phyloP scores from a whole-genome alignment of 64 coral and sea anemone genomes.

The Hydrozoanthus tunicans region DNA sequence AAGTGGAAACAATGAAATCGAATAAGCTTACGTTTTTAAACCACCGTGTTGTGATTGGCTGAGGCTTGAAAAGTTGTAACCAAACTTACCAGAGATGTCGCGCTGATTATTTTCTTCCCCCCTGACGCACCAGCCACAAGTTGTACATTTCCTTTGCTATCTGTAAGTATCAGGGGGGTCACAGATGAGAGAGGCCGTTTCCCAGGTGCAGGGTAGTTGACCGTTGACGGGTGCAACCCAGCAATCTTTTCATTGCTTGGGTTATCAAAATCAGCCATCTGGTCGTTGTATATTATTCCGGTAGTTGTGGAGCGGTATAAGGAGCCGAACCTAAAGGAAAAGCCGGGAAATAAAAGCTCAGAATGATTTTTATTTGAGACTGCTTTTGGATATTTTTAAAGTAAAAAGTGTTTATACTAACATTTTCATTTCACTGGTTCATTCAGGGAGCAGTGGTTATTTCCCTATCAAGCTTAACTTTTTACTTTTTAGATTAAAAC shows the following conservation, averaged over 20 bases:
- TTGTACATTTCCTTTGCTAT: constrained; percentile 63
- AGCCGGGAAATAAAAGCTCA: background rate
- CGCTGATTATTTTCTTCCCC: constrained; percentile 74
- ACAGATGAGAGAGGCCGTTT: constrained; percentile 92
- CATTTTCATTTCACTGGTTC: too few species aligned
- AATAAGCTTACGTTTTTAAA: too few species aligned
- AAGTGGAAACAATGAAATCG: too few species aligned
- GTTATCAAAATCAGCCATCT: constrained; percentile 86
- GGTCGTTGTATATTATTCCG: constrained; percentile 94
- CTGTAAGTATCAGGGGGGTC: constrained; percentile 71
- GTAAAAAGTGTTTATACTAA: too few species aligned
- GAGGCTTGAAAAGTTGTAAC: too few species aligned
- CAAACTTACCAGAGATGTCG: constrained; percentile 72
- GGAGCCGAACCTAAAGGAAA: constrained; percentile 68
- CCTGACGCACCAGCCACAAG: constrained; percentile 87
- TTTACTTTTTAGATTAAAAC: too few species aligned
- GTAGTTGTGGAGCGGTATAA: constrained; percentile 79
- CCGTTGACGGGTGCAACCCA: constrained; percentile 64
- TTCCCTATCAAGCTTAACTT: too few species aligned
- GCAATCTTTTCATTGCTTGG: constrained; percentile 19
- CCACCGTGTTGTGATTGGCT: too few species aligned
- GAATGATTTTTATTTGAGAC: too few species aligned
- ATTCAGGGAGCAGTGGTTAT: too few species aligned
- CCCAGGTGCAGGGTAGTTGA: constrained; percentile 64
- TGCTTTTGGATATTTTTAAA: too few species aligned